Evolutionary conservation across 2,797 vertebrate genomes (phyloP).

Genomic region (Lemur catta): DNA sequence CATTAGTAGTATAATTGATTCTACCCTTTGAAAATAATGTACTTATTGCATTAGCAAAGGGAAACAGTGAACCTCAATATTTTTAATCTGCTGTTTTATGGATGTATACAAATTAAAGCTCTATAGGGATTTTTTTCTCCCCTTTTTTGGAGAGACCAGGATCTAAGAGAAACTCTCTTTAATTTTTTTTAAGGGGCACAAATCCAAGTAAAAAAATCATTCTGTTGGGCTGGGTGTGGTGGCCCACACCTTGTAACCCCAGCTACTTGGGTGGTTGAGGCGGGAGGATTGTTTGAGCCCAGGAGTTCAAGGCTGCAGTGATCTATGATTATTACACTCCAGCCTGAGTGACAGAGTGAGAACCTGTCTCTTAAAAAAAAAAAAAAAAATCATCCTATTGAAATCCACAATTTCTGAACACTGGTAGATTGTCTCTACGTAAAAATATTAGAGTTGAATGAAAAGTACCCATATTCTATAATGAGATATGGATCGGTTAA

Average conservation of each 20-base stretch:
- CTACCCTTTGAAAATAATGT: constrained; percentile 33
- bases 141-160: neutral
- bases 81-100: constrained; percentile 21
- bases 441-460: neutral
- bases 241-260: neutral
- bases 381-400: neutral
- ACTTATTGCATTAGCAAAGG: constrained; percentile 21
- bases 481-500: neutral
- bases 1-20: neutral
- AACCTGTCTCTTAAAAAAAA: neutral
- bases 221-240: neutral
- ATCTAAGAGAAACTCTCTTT: neutral
- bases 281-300: neutral
- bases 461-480: neutral
- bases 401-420: constrained; percentile 33
- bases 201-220: neutral
- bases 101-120: neutral
- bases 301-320: neutral
- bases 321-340: neutral
- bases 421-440: neutral
- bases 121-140: neutral
- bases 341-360: neutral
- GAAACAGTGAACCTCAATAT: neutral
- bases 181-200: neutral
- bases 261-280: neutral